phyloP scores from a whole-genome alignment of 2,888 invertebrate species.

The Patella depressa region DNA sequence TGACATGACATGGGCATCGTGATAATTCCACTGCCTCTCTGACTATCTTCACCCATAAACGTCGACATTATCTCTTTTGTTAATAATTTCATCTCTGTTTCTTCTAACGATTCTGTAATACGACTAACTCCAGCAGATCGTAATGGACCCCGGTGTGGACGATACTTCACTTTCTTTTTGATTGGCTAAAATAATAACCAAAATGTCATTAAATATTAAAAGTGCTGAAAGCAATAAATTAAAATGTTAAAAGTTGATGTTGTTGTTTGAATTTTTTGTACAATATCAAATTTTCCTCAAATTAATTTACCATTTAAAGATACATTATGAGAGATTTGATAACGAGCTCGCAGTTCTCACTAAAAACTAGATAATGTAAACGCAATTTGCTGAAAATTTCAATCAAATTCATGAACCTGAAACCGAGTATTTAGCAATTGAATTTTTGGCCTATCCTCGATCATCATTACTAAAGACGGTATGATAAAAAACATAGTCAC shows the following conservation, averaged over 20 bases:
- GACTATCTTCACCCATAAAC: constrained; percentile 35
- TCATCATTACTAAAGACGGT: no score
- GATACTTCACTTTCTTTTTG: constrained; percentile 51
- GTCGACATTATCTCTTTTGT: constrained; percentile 47
- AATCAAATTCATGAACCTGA: no score
- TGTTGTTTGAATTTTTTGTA: background rate
- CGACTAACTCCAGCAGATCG: constrained; percentile 53
- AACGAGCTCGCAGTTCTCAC: no score
- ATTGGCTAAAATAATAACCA: background rate
- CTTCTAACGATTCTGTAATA: constrained; percentile 61
- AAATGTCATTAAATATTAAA: background rate
- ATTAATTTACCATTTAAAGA: no score
- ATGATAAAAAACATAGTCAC: no score
- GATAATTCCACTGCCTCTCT: constrained; percentile 40
- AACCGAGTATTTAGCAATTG: no score
- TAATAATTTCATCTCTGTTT: constrained; percentile 58
- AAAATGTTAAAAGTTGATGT: background rate
- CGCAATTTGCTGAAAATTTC: no score
- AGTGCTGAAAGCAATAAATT: background rate
- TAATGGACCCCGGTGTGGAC: constrained; percentile 59
- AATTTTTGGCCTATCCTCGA: no score
- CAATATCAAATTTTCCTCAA: background rate
- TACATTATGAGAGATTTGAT: no score
- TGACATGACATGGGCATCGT: constrained; percentile 67
- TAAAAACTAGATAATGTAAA: no score